Base-by-base conservation (phyloP, 92 coral and sea anemone species). In the Actinernus sp. region DNA sequence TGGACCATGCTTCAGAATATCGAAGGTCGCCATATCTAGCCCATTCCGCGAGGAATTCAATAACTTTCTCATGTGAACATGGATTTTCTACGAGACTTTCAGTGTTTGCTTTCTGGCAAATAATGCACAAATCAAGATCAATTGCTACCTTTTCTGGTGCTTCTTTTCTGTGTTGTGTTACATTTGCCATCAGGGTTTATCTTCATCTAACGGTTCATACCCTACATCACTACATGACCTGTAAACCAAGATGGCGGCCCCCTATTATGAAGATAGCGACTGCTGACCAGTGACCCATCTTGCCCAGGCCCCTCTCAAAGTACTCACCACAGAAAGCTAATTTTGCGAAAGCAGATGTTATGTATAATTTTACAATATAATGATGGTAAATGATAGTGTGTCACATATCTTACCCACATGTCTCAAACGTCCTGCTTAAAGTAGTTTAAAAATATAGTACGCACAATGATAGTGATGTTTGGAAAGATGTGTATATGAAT, bases 241-340 rank as follows among this genome's bases (percentile, higher is more conserved):
- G 72, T 20, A 61, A 58, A 71, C 68, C 52, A 79, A 61, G 60
- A 79, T 79, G 86, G 79, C 79, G 62, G 86, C 49, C 79, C 26
- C n/a, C 73, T 38, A 34, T 49, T 78, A n/a, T n/a, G n/a, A n/a
- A n/a, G n/a, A 28, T 53, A 59, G 61, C 47, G 63, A 79, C 79
- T 21, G 72, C 86, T 79, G 86, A 79, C 86, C 79, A 62, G 80
- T 11, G 8, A 3, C 55, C 55, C 20, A 30, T 49, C 55, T 49
- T 21, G 20, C 27, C 25, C 51, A 45, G n/a, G n/a, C n/a, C n/a
- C n/a, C n/a, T n/a, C n/a, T n/a, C n/a, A n/a, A n/a, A n/a, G n/a
- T n/a, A n/a, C n/a, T n/a, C n/a, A n/a, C n/a, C n/a, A n/a, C n/a
- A n/a, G n/a, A n/a, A n/a, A n/a, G n/a, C n/a, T n/a, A n/a, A n/a